Percentiles rank a stretch among this genome's conserved stretches.
phyloP scores from a whole-genome alignment of 2,113 vertebrate genomes.

The Odocoileus hemionus region DNA sequence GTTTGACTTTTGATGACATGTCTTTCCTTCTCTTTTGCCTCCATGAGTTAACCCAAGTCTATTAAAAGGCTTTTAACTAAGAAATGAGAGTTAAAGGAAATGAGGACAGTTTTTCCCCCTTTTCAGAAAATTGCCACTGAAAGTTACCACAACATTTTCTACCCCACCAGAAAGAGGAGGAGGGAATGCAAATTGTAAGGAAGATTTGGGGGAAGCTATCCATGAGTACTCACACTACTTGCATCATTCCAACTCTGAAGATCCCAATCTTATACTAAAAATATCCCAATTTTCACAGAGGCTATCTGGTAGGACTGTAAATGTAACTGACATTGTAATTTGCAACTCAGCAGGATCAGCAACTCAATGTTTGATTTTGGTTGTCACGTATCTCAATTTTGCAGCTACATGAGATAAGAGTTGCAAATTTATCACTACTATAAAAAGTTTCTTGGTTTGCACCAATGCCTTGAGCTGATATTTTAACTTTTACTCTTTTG shows the following conservation, averaged over 20 bases:
- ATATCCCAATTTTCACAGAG: background rate
- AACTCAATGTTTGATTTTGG: background rate
- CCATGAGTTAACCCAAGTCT: background rate
- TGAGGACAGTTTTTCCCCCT: background rate
- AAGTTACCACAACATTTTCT: background rate
- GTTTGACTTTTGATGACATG: background rate
- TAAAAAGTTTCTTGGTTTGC: background rate
- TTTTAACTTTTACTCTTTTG: constrained; percentile 4
- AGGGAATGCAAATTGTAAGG: too few relatives aligned
- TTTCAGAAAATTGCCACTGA: background rate
- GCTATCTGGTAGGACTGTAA: background rate
- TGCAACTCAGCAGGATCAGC: background rate
- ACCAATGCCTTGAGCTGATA: background rate
- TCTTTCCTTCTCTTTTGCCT: background rate
- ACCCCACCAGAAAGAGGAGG: background rate
- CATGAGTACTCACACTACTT: background rate
- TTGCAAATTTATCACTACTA: background rate
- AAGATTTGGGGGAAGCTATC: background rate
- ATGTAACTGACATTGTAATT: constrained; percentile 3
- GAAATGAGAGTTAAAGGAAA: background rate
- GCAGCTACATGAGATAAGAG: background rate
- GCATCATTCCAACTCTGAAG: background rate
- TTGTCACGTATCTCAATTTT: constrained; percentile 6
- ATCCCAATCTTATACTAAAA: background rate
- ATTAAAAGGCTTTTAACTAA: background rate